Percentiles rank a stretch among this genome's conserved stretches.
phyloP scores from a whole-genome alignment of 2,888 invertebrate species.

The Anagyrus pseudococci region DNA sequence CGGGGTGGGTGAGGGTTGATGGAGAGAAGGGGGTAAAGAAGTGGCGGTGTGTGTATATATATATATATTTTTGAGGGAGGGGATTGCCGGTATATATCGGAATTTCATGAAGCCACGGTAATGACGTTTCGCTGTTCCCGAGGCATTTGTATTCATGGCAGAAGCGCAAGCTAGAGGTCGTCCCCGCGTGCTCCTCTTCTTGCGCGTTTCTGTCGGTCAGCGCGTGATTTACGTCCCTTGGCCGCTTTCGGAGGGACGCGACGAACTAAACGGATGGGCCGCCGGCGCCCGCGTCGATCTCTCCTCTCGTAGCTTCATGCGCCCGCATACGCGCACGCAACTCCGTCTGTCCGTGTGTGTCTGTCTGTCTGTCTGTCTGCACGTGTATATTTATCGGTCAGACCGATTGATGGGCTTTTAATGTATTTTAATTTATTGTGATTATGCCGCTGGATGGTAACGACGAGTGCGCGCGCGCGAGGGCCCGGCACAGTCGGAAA shows the following conservation, averaged over 20 bases:
- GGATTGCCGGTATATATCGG: constrained; percentile 10
- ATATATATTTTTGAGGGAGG: no score
- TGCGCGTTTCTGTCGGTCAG: background rate
- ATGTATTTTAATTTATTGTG: constrained; percentile 35
- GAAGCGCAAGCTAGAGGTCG: background rate
- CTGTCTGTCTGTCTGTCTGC: no score
- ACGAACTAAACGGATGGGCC: background rate
- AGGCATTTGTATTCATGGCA: constrained; percentile 27
- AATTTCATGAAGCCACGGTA: constrained; percentile 26
- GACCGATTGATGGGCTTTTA: constrained; percentile 34
- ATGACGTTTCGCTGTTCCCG: constrained; percentile 18
- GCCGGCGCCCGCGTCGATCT: background rate
- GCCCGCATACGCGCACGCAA: background rate
- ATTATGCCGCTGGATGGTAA: constrained; percentile 10
- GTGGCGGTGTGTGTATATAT: no score
- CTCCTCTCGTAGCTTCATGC: background rate
- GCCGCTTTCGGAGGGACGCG: background rate
- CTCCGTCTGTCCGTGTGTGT: no score
- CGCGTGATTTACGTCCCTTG: background rate
- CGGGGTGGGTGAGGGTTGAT: no score
- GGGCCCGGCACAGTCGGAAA: no score
- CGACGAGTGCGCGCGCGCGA: background rate
- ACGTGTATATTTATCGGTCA: no score
- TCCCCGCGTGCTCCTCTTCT: constrained; percentile 20
- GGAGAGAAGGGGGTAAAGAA: no score